Evolutionary conservation across 2,113 vertebrate species (phyloP).

Genomic region (Malurus cyaneus): DNA sequence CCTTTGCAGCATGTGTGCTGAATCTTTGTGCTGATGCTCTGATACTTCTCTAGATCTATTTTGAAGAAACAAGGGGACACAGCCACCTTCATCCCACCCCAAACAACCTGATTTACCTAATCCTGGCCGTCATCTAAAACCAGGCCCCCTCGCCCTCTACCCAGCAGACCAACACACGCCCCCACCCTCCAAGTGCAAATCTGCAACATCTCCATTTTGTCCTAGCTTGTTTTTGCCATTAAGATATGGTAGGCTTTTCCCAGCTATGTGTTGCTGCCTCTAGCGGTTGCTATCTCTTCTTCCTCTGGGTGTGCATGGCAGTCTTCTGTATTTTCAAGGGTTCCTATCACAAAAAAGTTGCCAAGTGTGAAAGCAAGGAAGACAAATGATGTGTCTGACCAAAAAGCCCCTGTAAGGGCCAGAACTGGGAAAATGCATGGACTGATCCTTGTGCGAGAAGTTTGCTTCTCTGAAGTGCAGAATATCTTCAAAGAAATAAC

Average conservation of each 20-base stretch:
- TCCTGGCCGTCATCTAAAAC: not conserved
- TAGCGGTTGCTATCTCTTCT: not conserved
- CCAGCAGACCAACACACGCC: not conserved
- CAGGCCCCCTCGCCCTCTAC: not conserved
- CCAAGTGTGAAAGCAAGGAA: not conserved
- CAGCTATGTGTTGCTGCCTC: not conserved
- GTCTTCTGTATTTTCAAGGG: not conserved
- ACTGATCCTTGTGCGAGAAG: fast-evolving
- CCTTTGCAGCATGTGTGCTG: not conserved
- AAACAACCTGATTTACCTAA: not conserved
- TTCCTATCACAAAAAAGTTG: not conserved
- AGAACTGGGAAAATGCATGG: not conserved
- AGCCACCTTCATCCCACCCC: not conserved
- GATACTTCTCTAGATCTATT: not conserved
- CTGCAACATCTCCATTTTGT: not conserved
- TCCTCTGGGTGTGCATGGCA: not conserved
- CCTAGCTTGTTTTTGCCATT: not conserved
- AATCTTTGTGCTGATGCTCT: not conserved
- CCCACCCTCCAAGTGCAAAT: not conserved
- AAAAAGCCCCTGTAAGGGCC: not conserved
- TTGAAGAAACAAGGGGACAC: not conserved
- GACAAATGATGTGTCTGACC: not conserved
- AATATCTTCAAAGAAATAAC: not conserved
- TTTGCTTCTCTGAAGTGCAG: not conserved
- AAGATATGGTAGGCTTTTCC: not conserved